Evolutionary conservation across 2,797 vertebrate genomes (phyloP).

Genomic region (Amphiprion clarkii): DNA sequence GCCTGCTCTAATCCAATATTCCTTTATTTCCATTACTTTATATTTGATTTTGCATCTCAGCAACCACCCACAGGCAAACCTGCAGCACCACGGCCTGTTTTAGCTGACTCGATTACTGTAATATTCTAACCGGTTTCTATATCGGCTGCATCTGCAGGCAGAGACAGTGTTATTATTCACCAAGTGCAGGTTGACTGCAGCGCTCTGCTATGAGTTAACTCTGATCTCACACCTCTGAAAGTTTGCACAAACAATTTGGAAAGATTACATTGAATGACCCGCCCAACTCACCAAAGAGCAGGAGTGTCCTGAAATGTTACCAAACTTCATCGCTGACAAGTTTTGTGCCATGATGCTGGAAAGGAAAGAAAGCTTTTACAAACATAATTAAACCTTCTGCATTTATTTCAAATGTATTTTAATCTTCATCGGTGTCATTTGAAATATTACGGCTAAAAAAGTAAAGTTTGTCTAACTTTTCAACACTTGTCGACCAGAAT

Average conservation of each 20-base stretch:
- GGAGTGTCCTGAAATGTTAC: slow-evolving; percentile 18
- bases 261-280: slow-evolving; percentile 19
- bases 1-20: slow-evolving; percentile 75
- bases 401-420: too few relatives aligned
- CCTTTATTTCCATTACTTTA: slow-evolving; percentile 77
- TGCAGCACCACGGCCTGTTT: slow-evolving; percentile 44
- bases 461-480: too few relatives aligned
- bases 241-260: slow-evolving; percentile 9
- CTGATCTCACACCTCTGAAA: slow-evolving; percentile 21
- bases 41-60: slow-evolving; percentile 80
- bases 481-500: too few relatives aligned
- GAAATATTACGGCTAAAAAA: too few relatives aligned
- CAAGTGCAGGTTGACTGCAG: slow-evolving; percentile 30
- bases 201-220: slow-evolving; percentile 13
- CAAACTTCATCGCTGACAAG: slow-evolving; percentile 5
- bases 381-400: too few relatives aligned
- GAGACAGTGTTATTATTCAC: slow-evolving; percentile 54
- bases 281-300: neutral
- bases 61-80: slow-evolving; percentile 72
- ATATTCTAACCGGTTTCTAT: slow-evolving; percentile 67
- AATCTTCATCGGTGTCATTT: too few relatives aligned
- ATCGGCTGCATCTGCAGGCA: slow-evolving; percentile 35
- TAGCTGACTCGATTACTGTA: slow-evolving; percentile 67
- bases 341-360: neutral
- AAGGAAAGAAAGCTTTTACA: neutral